Evolutionary conservation across 2,113 vertebrate species (phyloP), one percentile per base, ranked within the genome.

Genomic region (Parotia lawesii): DNA sequence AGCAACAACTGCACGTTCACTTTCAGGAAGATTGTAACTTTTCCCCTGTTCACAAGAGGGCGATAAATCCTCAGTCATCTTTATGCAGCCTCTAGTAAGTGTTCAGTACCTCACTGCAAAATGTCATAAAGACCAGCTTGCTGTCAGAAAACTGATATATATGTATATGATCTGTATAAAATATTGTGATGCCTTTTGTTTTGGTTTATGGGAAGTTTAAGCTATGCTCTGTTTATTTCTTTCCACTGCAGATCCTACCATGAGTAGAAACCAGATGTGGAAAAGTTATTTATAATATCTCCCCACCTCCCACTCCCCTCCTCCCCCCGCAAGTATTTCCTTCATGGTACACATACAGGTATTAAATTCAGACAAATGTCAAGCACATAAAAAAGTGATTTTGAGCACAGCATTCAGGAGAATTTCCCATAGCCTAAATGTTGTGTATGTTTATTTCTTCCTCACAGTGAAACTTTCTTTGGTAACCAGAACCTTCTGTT

Each of bases 1-100:
- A 61, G 33, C 38, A 54, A 31, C 24, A 67, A 5, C 37, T 29
- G 67, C 24, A 8, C 0, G 0, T 62, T 57, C 9, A 8, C 37
- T 81, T 89, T 86, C 47, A 56, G 37, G 81, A 40, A 44, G 37
- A 19, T 15, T 93, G 96, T 85, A 91, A 38, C 58, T 76, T 89
- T 85, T 53, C 66, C 37, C 6, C 2, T 87, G 1, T 62, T 85
- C 96, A 93, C 96, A 85, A 96, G 96, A 94, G 96, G 96, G 96
- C 96, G 89, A 80, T 92, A 95, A 93, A 94, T 81, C 54, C 71
- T 70, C 57, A 72, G 45, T 85, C 81, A 93, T 94, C 58, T 69
- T 57, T 56, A 13, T 61, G 22, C 42, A 70, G 47, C 27, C 12
- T 20, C 21, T 40, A 5, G 13, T 29, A 38, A 50, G 61, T 9